A percentile compares a stretch with the other conserved stretches of the same genome.
phyloP scores from a whole-genome alignment of 2,113 vertebrate species.

The Leptodactylus fuscus region DNA sequence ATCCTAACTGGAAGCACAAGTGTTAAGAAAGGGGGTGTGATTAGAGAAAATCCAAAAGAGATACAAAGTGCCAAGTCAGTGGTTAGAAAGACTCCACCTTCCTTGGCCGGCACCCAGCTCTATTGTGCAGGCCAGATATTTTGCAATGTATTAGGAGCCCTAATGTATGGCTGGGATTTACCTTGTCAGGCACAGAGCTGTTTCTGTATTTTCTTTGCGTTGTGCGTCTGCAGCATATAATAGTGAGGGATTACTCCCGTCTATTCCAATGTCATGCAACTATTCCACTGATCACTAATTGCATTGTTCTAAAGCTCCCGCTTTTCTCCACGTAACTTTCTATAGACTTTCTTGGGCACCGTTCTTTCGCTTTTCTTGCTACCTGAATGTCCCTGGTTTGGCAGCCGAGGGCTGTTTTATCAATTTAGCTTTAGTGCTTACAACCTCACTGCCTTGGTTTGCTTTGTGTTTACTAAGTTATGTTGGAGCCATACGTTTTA shows the following conservation, averaged over 20 bases:
- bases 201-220: conserved; percentile 69
- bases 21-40: conserved; percentile 43
- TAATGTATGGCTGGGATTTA: conserved; percentile 69
- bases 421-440: conserved; percentile 65
- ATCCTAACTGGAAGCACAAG: conserved; percentile 33
- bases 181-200: conserved; percentile 69
- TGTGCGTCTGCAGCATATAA: conserved; percentile 66
- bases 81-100: conserved; percentile 46
- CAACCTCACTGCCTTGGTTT: conserved; percentile 61
- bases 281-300: conserved; percentile 69
- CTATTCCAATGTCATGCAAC: conserved; percentile 70
- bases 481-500: conserved; percentile 63
- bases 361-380: conserved; percentile 44
- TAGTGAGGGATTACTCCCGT: conserved; percentile 69
- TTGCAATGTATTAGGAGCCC: conserved; percentile 57
- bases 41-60: conserved; percentile 13
- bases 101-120: conserved; percentile 43
- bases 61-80: conserved; percentile 58
- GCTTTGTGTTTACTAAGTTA: conserved; percentile 66
- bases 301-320: conserved; percentile 71
- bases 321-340: conserved; percentile 68
- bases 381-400: conserved; percentile 62
- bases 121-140: conserved; percentile 56
- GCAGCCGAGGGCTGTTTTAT: conserved; percentile 60
- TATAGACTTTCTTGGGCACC: conserved; percentile 63